Conservation (phyloP, 2,888 invertebrate genomes). For the Brenthis ino region DNA sequence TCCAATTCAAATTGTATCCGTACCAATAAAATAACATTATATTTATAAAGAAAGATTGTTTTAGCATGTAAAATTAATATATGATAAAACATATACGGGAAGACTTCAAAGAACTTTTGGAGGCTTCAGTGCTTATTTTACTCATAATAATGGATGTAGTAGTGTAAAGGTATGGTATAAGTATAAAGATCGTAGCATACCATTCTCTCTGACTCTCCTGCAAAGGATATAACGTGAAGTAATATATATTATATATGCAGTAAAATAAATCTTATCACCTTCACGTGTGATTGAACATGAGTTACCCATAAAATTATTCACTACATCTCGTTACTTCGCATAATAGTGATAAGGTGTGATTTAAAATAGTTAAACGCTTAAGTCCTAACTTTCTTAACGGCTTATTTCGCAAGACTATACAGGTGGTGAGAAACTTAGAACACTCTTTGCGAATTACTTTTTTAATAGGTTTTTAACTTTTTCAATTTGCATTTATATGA, state of each 20-base stretch:
- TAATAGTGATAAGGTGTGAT: background rate
- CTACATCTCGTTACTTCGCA: slow-evolving; percentile 4
- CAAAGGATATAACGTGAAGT: slow-evolving; percentile 1
- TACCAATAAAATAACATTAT: too few species aligned
- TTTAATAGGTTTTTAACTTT: slow-evolving; percentile 5
- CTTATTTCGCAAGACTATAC: background rate
- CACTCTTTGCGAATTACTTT: too few species aligned
- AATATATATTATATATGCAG: slow-evolving; percentile 2
- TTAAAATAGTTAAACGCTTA: background rate
- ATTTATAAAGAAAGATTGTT: too few species aligned
- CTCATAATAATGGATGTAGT: too few species aligned
- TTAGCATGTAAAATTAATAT: too few species aligned
- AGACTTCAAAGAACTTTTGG: too few species aligned
- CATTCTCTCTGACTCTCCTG: too few species aligned
- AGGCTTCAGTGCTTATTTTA: too few species aligned
- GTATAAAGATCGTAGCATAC: too few species aligned
- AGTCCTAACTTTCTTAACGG: background rate
- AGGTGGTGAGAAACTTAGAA: background rate
- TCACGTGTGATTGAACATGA: slow-evolving; percentile 14
- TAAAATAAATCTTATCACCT: slow-evolving; percentile 5
- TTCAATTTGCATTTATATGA: background rate
- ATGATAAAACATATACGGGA: too few species aligned
- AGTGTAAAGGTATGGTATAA: too few species aligned
- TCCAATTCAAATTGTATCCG: too few species aligned
- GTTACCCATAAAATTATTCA: slow-evolving; percentile 19